Evolutionary conservation across 2,113 vertebrate species (phyloP), one percentile per base, ranked within the genome.

Genomic region (Acanthisitta chloris): DNA sequence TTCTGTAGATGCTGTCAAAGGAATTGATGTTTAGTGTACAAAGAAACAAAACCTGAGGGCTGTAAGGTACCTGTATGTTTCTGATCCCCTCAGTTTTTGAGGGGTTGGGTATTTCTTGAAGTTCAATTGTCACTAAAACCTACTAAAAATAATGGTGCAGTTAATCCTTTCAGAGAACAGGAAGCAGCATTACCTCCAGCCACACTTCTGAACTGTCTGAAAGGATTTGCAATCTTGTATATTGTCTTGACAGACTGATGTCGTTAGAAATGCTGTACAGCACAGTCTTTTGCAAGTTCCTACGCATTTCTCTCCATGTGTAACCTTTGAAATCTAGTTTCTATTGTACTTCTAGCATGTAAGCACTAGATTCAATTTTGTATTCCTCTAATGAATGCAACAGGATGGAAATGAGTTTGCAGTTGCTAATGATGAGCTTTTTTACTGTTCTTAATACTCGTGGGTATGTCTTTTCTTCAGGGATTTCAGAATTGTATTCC

Each of bases 401-500:
- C 79, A 55, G 90, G 92, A 95, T 94, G 94, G 95, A 91, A 96
- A 88, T 34, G 59, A 85, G 86, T 95, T 95, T 96, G 96, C 82
- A 18, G 1, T 92, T 92, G 88, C 94, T 96, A 90, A 95, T 92
- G 85, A 96, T 93, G 94, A 91, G 92, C 96, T 97, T 97, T 96
- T 95, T 73, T 95, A 96, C 86, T 86, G 90, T 93, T 96, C 91
- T 90, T 93, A 93, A 94, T 96, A 81, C 94, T 95, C 69, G 64
- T 97, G 94, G 88, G 94, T 95, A 92, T 96, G 94, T 94, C 88
- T 91, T 95, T 88, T 94, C 95, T 96, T 96, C 93, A 96, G 94
- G 95, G 96, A 94, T 95, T 92, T 95, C 82, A 31, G 5, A 94
- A 83, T 42, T 84, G 92, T 94, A 95, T 76, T 93, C 81, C 83